Evolutionary conservation across 2,888 invertebrate species (phyloP), one percentile per base, ranked within the genome.

Genomic region (Volucella bombylans): DNA sequence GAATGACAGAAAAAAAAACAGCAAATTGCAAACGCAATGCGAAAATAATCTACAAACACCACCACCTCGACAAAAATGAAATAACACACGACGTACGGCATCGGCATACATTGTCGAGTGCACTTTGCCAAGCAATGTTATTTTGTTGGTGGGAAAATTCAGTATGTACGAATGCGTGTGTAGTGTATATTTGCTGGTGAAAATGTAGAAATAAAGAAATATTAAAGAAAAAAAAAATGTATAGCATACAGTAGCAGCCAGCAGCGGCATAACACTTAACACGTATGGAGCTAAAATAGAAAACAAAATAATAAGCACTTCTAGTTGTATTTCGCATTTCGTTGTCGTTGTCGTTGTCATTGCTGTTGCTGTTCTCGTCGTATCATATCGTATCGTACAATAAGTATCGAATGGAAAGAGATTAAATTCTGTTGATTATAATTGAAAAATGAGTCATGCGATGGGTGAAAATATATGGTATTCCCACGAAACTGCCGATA

Each of bases 391-490:
- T 52, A 59, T 52, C 10, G 62, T 50, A 52, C 11, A n/a, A 39
- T 41, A 61, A 39, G 59, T 76, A 76, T 76, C 54, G 62, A 67
- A 52, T 64, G 47, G 74, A 73, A 79, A 74, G 67, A 76, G 67
- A 85, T 74, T 71, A 81, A 85, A 85, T 83, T 83, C 74, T 61
- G 83, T 80, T 83, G 80, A 67, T 62, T 81, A 76, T 62, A 76
- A 85, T 81, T 81, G 81, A 81, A 85, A 85, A 81, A 85, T 85
- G 83, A 85, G 81, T 85, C 83, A 85, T 85, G 54, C 76, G 47
- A 67, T 78, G 50, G 64, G 41, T 50, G 65, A 55, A 50, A 43
- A 72, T 31, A 52, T 72, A 69, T 79, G 72, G 64, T 79, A 79
- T 80, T 80, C 59, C 62, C 78, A 78, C 45, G 67, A 73, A 77